These are phyloP conservation scores for Brachionus paranguensis DNA, from an alignment of 1,140 invertebrate species.

Conservation along the genomic window DNA sequence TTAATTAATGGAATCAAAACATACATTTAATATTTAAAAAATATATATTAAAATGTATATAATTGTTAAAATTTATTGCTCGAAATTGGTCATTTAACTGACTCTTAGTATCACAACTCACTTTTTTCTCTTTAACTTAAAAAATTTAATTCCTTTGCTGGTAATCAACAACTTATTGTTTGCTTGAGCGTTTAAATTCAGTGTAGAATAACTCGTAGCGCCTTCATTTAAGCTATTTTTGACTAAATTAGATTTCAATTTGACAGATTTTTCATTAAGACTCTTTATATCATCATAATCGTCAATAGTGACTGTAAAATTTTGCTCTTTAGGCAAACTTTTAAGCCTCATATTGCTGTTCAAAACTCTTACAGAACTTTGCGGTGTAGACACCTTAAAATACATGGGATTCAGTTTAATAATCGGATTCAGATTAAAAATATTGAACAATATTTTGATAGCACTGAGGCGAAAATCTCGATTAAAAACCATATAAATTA, in stretches of 20 bases:
- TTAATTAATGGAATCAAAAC: background rate
- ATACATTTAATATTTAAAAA: background rate
- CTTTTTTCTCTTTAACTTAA: slow-evolving; percentile 10
- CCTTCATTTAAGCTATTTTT: background rate
- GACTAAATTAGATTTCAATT: background rate
- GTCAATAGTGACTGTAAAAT: background rate
- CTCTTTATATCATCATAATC: background rate
- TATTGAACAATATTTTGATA: background rate
- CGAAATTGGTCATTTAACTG: background rate
- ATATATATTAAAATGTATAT: background rate
- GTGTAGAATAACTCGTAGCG: background rate
- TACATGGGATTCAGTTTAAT: background rate
- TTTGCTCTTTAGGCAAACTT: background rate
- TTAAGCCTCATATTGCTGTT: background rate
- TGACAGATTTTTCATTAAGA: background rate
- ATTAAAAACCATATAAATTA: slow-evolving; percentile 28
- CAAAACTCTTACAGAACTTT: background rate
- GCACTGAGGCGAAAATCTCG: slow-evolving; percentile 6
- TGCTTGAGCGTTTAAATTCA: slow-evolving; percentile 1
- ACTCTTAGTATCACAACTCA: background rate
- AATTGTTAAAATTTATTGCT: background rate
- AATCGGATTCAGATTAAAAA: slow-evolving; percentile 25
- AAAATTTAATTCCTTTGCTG: background rate
- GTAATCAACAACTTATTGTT: background rate
- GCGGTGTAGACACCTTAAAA: background rate